A percentile compares a stretch with the other conserved stretches of the same genome.
phyloP scores from a whole-genome alignment of 2,797 vertebrate genomes.

The Miichthys miiuy region DNA sequence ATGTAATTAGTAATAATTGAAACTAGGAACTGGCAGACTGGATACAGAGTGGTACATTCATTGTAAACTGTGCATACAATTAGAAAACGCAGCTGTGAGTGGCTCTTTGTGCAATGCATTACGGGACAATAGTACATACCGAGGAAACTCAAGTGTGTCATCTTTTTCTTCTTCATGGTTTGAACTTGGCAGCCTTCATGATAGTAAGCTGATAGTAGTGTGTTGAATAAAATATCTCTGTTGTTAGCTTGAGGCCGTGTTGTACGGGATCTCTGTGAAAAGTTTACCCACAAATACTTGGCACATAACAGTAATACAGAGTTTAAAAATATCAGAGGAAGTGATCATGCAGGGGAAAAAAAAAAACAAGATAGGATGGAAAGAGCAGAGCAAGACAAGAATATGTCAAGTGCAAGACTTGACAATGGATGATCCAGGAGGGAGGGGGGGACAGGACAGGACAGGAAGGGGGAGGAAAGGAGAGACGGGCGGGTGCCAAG shows the following conservation, averaged over 20 bases:
- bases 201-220: not conserved
- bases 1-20: not conserved
- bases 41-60: not conserved
- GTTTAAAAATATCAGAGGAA: not conserved
- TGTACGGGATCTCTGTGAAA: not conserved
- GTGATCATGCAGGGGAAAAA: not conserved
- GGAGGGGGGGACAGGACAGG: not conserved
- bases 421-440: constrained; percentile 24
- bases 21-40: too few relatives aligned
- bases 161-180: not conserved
- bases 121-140: not conserved
- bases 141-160: not conserved
- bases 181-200: not conserved
- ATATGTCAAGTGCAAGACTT: constrained; percentile 19
- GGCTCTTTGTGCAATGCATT: not conserved
- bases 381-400: not conserved
- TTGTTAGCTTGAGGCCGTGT: too few relatives aligned
- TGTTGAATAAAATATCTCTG: not conserved
- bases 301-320: not conserved
- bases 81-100: not conserved
- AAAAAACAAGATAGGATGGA: not conserved
- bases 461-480: constrained; percentile 1
- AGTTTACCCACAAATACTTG: not conserved
- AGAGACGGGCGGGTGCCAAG: constrained; percentile 29
- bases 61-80: not conserved